Evolutionary conservation across 2,113 vertebrate species (phyloP), one percentile per base, ranked within the genome.

Genomic region (Coturnix japonica): DNA sequence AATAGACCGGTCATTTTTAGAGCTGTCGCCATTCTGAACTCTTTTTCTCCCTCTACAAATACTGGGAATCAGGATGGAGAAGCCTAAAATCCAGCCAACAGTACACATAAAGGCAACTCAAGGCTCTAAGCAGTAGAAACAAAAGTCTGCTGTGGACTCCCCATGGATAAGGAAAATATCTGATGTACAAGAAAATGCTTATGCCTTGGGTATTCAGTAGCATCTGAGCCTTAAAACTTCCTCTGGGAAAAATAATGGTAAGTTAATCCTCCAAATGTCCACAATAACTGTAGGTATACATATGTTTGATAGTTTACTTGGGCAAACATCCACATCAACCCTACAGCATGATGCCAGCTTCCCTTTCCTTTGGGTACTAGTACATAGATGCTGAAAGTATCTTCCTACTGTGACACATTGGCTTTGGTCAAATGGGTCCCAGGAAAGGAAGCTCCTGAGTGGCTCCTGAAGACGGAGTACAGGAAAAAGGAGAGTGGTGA

Each of bases 131-230:
- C 44, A 54, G 16, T 2, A 80, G 80, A 43, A 90, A 61, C 9
- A 19, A 78, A n/a, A 65, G 25, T 9, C 4, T 33, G 18, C 23
- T 11, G 9, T 37, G 28, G 21, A 49, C 12, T 78, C 18, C 20
- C 13, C 1, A 3, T 8, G 9, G 53, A 41, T 26, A 59, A 44
- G 12, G 3, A 15, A 1, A 1, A 12, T 78, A 43, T 60, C 41
- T 16, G 39, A 5, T 3, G 3, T 6, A 60, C 7, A 60, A 11
- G 37, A 56, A 79, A 85, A 70, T 47, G 10, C 7, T 21, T 31
- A 19, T 77, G 26, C 60, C 66, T 30, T 9, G 44, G 9, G 33
- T 17, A 7, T 82, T 65, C 4, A 5, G 11, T 26, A 57, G 25
- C 21, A 61, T 51, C 57, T 81, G 39, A 89, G 46, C 13, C 85